Percentiles rank a stretch among this genome's conserved stretches.
Evolutionary conservation across 92 coral and sea anemone genomes (phyloP).

Genomic region (Actinostola sp.): DNA sequence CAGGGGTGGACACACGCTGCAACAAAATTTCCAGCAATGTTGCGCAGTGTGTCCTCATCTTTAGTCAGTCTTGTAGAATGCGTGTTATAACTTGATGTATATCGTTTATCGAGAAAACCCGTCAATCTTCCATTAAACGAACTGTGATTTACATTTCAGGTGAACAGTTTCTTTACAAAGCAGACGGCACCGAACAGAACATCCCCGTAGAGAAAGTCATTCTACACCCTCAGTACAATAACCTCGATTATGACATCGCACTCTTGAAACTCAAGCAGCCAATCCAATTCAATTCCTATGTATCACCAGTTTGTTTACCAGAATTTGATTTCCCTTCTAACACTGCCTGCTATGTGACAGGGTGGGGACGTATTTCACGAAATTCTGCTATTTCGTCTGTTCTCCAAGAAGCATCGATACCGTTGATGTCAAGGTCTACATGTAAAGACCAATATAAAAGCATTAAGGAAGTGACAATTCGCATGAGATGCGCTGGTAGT

Average conservation of each 20-base stretch:
- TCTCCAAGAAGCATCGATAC: constrained; percentile 81
- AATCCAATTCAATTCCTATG: constrained; percentile 56
- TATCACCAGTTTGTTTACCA: constrained; percentile 83
- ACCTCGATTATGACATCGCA: constrained; percentile 82
- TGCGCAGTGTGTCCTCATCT: too few species aligned
- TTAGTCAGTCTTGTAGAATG: too few species aligned
- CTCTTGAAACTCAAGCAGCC: constrained; percentile 66
- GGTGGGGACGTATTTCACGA: constrained; percentile 77
- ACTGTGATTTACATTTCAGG: constrained; percentile 34
- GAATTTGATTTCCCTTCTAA: constrained; percentile 64
- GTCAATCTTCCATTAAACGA: neutral
- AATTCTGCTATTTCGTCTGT: constrained; percentile 52
- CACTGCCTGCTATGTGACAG: constrained; percentile 79
- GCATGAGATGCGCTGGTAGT: constrained; percentile 96
- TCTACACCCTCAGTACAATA: constrained; percentile 60
- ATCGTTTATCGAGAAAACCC: neutral
- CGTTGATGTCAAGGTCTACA: constrained; percentile 48
- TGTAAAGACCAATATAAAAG: constrained; percentile 56
- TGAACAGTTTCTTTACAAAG: constrained; percentile 59
- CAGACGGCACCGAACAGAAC: constrained; percentile 75
- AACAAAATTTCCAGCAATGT: too few species aligned
- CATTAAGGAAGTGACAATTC: constrained; percentile 52
- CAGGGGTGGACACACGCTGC: too few species aligned
- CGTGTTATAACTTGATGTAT: too few species aligned
- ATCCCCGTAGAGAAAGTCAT: constrained; percentile 69